Percentiles rank a stretch among this genome's conserved stretches.
phyloP scores from a whole-genome alignment of 2,113 vertebrate genomes.

The Lycocorax pyrrhopterus region DNA sequence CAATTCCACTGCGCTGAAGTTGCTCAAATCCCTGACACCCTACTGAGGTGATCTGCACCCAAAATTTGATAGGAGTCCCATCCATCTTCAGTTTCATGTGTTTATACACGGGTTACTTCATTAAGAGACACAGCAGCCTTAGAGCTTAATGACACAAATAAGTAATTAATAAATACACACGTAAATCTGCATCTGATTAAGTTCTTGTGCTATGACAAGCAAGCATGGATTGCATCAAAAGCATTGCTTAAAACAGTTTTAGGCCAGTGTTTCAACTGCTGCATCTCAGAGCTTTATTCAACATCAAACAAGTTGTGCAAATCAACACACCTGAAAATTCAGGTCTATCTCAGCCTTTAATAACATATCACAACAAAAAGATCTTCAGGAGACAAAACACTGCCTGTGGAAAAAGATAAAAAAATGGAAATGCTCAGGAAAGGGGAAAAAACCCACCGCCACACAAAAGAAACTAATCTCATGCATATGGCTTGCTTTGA shows the following conservation, averaged over 20 bases:
- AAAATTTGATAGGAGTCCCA: neutral
- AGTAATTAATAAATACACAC: neutral
- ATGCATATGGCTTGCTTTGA: neutral
- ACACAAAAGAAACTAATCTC: neutral
- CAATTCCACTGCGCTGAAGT: neutral
- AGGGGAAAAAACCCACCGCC: neutral
- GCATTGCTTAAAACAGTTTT: neutral
- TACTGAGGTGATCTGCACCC: neutral
- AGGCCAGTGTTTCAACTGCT: neutral
- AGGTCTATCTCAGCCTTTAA: neutral
- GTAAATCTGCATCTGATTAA: neutral
- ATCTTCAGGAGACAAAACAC: neutral
- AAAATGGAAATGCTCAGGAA: neutral
- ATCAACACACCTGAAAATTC: neutral
- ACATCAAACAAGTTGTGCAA: neutral
- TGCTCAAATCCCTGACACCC: neutral
- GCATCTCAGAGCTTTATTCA: neutral
- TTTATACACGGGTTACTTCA: neutral
- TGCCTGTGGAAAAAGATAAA: neutral
- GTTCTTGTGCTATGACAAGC: neutral
- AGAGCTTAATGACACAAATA: neutral
- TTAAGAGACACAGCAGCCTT: neutral
- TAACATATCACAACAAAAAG: neutral
- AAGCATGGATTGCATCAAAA: neutral
- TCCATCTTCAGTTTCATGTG: neutral